Evolutionary conservation across 2,888 invertebrate genomes (phyloP).

Genomic region (Sisyra nigra): DNA sequence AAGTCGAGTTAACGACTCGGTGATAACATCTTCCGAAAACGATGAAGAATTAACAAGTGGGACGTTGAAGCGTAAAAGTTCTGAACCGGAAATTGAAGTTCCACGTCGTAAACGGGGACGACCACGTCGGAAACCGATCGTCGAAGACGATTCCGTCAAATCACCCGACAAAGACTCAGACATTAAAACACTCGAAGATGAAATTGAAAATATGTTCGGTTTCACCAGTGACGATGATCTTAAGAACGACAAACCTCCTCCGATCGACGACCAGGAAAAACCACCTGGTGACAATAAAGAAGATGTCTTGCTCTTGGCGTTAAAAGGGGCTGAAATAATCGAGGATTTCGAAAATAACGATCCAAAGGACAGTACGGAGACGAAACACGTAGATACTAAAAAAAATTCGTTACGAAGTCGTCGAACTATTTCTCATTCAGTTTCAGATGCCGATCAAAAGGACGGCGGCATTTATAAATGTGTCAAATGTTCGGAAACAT

Average conservation of each 20-base stretch:
- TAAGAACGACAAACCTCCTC: too few relatives aligned
- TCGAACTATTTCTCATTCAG: too few relatives aligned
- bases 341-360: too few relatives aligned
- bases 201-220: neutral
- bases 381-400: neutral
- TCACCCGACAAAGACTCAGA: too few relatives aligned
- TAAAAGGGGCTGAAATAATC: slow-evolving; percentile 1
- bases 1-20: too few relatives aligned
- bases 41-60: neutral
- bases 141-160: too few relatives aligned
- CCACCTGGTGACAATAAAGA: neutral
- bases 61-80: neutral
- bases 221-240: neutral
- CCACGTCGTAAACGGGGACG: neutral
- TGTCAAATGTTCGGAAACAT: slow-evolving; percentile 23
- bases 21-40: too few relatives aligned
- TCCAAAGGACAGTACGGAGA: too few relatives aligned
- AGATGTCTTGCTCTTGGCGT: neutral
- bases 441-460: too few relatives aligned
- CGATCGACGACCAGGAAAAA: neutral
- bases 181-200: neutral
- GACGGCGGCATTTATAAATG: slow-evolving; percentile 17
- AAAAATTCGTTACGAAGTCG: neutral
- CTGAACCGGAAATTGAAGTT: neutral
- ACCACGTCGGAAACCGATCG: too few relatives aligned